These are phyloP conservation scores for Scomber scombrus DNA, from an alignment of 2,113 vertebrate species.

Conservation along the genomic window DNA sequence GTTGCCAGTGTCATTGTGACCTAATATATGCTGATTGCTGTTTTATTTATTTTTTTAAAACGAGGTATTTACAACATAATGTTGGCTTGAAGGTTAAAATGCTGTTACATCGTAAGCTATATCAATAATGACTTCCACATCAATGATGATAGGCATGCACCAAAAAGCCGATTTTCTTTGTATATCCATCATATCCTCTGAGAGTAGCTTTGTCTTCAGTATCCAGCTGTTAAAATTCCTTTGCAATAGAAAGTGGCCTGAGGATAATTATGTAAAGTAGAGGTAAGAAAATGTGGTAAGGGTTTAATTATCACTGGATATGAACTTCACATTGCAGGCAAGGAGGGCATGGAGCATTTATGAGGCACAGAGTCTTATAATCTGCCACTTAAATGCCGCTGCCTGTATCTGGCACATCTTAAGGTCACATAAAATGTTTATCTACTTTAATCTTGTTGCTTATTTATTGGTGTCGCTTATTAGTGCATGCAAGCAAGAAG, in stretches of 20 bases:
- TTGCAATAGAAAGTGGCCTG: slow-evolving; percentile 38
- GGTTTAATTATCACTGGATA: slow-evolving; percentile 73
- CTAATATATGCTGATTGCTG: not conserved
- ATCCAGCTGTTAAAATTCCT: slow-evolving; percentile 52
- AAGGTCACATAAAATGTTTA: slow-evolving; percentile 32
- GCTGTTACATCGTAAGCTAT: not conserved
- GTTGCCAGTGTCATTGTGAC: slow-evolving; percentile 14
- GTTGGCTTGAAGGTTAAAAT: not conserved
- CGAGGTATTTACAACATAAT: not conserved
- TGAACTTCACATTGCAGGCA: slow-evolving; percentile 53
- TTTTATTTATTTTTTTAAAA: not conserved
- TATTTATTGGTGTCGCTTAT: slow-evolving; percentile 53
- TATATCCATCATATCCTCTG: slow-evolving; percentile 37
- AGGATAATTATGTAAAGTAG: slow-evolving; percentile 72
- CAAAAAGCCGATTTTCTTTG: slow-evolving; percentile 20
- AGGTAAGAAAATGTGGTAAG: slow-evolving; percentile 61
- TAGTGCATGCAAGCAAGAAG: slow-evolving; percentile 2
- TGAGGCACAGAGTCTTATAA: slow-evolving; percentile 60
- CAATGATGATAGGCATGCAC: not conserved
- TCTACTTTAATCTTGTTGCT: slow-evolving; percentile 1
- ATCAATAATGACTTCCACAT: slow-evolving; percentile 11
- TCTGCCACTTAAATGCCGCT: slow-evolving; percentile 56
- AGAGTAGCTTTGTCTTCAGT: slow-evolving; percentile 44
- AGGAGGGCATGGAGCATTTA: slow-evolving; percentile 45
- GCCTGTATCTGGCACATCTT: slow-evolving; percentile 31